These are phyloP conservation scores for Halictus quadricinctus DNA, from an alignment of 2,888 invertebrate genomes.

Conservation along the genomic window DNA sequence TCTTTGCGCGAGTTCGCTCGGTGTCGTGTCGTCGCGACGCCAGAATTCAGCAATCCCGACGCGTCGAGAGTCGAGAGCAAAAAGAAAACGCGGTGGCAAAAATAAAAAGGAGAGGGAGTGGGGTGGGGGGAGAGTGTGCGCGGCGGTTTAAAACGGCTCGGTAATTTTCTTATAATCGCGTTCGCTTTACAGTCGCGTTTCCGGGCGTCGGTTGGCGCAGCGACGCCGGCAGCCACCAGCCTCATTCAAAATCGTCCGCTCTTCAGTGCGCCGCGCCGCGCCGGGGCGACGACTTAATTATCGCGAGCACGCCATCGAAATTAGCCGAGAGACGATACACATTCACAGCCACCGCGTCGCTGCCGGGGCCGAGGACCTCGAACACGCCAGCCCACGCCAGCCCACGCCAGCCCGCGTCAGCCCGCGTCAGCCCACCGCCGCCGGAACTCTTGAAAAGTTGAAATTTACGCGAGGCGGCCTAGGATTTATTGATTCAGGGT, in stretches of 20 bases:
- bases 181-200: conserved; percentile 13
- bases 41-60: conserved; percentile 2
- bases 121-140: neutral
- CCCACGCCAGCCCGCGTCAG: neutral
- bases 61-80: neutral
- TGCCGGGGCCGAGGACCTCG: neutral
- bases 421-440: neutral
- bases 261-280: conserved; percentile 12
- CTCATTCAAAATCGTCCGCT: conserved; percentile 42
- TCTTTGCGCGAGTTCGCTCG: neutral
- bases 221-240: neutral
- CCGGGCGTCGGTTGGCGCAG: neutral
- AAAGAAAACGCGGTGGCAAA: neutral
- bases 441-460: neutral
- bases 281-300: conserved; percentile 39
- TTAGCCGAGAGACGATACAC: conserved; percentile 29
- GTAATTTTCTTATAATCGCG: conserved; percentile 47
- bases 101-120: neutral
- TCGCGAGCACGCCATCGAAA: conserved; percentile 29
- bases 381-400: neutral
- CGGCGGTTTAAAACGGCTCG: conserved; percentile 15
- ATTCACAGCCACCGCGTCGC: neutral
- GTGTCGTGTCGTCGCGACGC: neutral
- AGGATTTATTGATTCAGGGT: neutral
- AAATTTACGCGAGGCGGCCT: neutral